These are phyloP conservation scores for Planococcus citri DNA, from an alignment of 1,140 invertebrate species.

Conservation along the genomic window DNA sequence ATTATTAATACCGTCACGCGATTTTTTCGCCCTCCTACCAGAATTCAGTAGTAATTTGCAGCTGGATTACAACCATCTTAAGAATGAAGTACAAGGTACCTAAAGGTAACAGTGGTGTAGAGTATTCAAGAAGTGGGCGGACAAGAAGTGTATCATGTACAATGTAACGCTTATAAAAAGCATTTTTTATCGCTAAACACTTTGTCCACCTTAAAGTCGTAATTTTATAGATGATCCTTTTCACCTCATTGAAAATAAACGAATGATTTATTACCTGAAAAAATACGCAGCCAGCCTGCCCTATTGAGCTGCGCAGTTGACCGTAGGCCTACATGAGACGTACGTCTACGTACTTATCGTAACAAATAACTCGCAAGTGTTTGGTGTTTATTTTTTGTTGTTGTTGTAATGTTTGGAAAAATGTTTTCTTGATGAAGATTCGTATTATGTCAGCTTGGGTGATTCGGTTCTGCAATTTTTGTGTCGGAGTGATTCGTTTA, in stretches of 20 bases:
- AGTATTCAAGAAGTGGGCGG: constrained; percentile 13
- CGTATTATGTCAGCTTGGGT: too few relatives aligned
- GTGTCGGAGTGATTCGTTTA: too few relatives aligned
- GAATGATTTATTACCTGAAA: not conserved
- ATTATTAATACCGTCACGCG: not conserved
- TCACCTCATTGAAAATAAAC: not conserved
- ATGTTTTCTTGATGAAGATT: too few relatives aligned
- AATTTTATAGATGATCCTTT: not conserved
- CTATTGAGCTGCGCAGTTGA: not conserved
- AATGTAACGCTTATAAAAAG: constrained; percentile 15
- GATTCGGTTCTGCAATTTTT: too few relatives aligned
- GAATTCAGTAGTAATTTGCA: not conserved
- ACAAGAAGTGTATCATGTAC: not conserved
- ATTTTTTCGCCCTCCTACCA: not conserved
- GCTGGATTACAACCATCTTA: not conserved
- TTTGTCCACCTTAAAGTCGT: constrained; percentile 12
- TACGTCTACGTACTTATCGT: too few relatives aligned
- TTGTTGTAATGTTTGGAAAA: too few relatives aligned
- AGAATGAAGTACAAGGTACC: not conserved
- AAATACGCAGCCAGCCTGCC: not conserved
- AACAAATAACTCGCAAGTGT: too few relatives aligned
- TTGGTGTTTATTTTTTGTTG: too few relatives aligned
- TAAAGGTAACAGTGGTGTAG: not conserved
- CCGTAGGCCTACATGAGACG: too few relatives aligned
- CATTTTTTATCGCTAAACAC: constrained; percentile 2